phyloP scores from a whole-genome alignment of 2,888 invertebrate genomes.

The Neria commutata region DNA sequence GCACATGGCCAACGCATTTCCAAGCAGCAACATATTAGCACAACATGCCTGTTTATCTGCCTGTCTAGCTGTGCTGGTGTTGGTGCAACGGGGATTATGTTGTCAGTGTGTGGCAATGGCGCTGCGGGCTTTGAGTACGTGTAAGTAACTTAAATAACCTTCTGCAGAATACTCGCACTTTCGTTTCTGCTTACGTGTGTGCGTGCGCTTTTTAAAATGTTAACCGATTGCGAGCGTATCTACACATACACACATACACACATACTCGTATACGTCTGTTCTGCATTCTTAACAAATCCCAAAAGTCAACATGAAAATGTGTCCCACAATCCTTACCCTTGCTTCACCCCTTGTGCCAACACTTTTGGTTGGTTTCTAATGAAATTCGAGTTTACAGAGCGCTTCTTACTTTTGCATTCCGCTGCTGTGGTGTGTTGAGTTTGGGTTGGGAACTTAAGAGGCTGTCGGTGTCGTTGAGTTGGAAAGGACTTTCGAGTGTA shows the following conservation, averaged over 20 bases:
- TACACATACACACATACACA: slow-evolving; percentile 6
- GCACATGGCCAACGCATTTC: not conserved
- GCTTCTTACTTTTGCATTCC: not conserved
- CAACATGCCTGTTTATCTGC: too few relatives aligned
- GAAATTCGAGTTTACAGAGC: not conserved
- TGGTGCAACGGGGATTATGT: too few relatives aligned
- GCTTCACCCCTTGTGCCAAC: too few relatives aligned
- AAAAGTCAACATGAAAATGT: not conserved
- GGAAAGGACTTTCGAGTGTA: not conserved
- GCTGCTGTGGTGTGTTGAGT: not conserved
- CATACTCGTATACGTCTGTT: not conserved
- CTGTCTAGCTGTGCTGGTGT: too few relatives aligned
- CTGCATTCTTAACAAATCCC: not conserved
- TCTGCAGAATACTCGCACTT: not conserved
- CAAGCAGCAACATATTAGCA: not conserved
- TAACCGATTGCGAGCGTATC: too few relatives aligned
- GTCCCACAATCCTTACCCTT: too few relatives aligned
- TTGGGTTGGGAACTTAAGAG: not conserved
- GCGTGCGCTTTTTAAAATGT: not conserved
- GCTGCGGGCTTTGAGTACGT: too few relatives aligned
- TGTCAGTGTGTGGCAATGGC: too few relatives aligned
- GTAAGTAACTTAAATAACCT: too few relatives aligned
- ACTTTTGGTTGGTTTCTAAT: not conserved
- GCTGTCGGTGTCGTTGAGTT: not conserved
- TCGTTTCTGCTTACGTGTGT: not conserved